Conservation (phyloP, 2,888 invertebrate genomes). For the Oligia latruncula region DNA sequence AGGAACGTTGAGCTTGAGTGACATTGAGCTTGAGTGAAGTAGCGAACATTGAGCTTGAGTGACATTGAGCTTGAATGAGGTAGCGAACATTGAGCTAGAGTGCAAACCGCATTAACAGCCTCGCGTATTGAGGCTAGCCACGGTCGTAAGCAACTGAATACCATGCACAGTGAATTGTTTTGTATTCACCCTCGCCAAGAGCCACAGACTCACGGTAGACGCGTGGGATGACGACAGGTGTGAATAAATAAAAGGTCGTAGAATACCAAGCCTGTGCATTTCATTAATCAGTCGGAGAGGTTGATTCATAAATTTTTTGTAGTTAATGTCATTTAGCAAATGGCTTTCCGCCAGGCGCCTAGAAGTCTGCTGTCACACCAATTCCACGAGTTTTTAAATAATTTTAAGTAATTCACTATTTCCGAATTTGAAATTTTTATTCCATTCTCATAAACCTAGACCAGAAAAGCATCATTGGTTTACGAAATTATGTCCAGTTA, state of each 20-base stretch:
- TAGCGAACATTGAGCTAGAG: not conserved
- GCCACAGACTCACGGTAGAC: slow-evolving; percentile 1
- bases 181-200: slow-evolving; percentile 12
- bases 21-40: not conserved
- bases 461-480: not conserved
- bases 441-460: not conserved
- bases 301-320: slow-evolving; percentile 34
- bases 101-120: not conserved
- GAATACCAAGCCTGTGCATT: not conserved
- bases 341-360: slow-evolving; percentile 30
- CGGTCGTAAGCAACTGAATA: not conserved
- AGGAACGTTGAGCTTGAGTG: not conserved
- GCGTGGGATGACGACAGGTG: not conserved
- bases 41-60: not conserved
- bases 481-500: not conserved
- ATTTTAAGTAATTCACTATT: slow-evolving; percentile 4
- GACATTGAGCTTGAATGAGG: not conserved
- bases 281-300: slow-evolving; percentile 29
- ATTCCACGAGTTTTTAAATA: not conserved
- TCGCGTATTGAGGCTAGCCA: not conserved
- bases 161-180: slow-evolving; percentile 7
- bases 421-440: not conserved
- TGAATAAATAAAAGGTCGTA: slow-evolving; percentile 13
- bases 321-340: slow-evolving; percentile 24
- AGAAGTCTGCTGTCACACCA: slow-evolving; percentile 17